Base-by-base conservation (phyloP, 1,140 invertebrate genomes). In the Drosophila asahinai region DNA sequence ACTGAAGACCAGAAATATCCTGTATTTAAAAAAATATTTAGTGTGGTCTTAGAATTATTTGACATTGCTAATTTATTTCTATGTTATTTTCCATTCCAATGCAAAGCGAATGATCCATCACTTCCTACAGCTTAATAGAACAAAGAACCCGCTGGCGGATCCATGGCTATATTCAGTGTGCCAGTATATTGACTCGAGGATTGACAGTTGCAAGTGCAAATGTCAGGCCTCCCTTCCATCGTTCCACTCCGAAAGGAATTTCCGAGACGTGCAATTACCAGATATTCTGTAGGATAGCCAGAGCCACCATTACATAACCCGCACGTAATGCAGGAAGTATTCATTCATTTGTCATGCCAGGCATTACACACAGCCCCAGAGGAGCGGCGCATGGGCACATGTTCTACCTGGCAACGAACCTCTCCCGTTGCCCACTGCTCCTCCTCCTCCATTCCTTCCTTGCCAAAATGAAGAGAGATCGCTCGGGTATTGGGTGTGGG, bases 331-430 rank as follows among this genome's bases (percentile, higher is more conserved):
- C 86, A 90, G 86, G 86, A 90, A 90, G 86, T 77, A 82, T 86
- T 86, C 86, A 90, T 90, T 91, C 84, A 91, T 77, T 86, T 90
- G 79, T 77, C 82, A 89, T 89, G 68, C 67, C 77, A 75, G 66
- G 52, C 54, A 63, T 68, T 78, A 71, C 65, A 71, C 57, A 66
- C 72, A 66, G 63, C 49, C 51, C 51, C 25, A 57, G n/a, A 30
- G 60, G 78, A 55, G 59, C n/a, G 40, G 71, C 61, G 54, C 48
- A 64, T 67, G 62, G 59, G 58, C 58, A 49, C 58, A 73, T 43
- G 68, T 48, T 49, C 64, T 82, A 77, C 66, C 71, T 83, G 76
- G 76, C 74, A 86, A 61, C 65, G 61, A 22, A 42, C 66, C 48
- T 70, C 36, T 58, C 19, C 14, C 12, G 30, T 7, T 17, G 9